Conservation (phyloP, 1,140 invertebrate species). For the Druon quercuslanigerum region DNA sequence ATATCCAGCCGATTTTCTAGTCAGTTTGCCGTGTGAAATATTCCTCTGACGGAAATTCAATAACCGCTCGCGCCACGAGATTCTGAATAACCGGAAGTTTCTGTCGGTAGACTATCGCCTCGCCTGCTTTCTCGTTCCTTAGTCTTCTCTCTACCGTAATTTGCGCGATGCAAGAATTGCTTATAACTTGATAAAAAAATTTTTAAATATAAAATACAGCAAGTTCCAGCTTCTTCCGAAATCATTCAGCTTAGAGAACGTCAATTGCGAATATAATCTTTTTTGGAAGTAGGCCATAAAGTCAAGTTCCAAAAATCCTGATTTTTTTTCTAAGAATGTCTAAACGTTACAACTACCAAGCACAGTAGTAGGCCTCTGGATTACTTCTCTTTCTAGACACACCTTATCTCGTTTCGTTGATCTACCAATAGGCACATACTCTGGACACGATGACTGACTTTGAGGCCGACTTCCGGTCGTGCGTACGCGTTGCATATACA, state of each 20-base stretch:
- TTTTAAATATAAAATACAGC: background rate
- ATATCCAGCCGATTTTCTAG: background rate
- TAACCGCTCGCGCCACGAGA: conserved; percentile 20
- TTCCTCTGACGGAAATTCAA: conserved; percentile 21
- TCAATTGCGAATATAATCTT: background rate
- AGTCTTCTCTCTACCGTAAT: conserved; percentile 10
- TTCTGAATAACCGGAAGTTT: conserved; percentile 20
- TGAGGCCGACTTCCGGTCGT: background rate
- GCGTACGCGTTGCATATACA: conserved; percentile 7
- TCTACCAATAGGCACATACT: background rate
- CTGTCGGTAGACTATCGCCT: conserved; percentile 10
- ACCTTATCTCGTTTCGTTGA: background rate
- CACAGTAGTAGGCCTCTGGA: background rate
- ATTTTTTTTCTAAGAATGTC: background rate
- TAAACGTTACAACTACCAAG: background rate
- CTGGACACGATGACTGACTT: conserved; percentile 1
- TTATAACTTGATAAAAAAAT: background rate
- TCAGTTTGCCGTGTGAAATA: conserved; percentile 9
- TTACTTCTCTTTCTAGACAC: no score
- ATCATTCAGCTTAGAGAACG: background rate
- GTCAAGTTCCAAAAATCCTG: background rate
- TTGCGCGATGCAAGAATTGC: conserved; percentile 14
- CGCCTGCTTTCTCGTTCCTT: background rate
- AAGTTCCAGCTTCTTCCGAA: background rate
- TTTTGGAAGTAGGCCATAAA: background rate